Evolutionary conservation across 2,888 invertebrate species (phyloP).

Genomic region (Cryptocephalus moraei): DNA sequence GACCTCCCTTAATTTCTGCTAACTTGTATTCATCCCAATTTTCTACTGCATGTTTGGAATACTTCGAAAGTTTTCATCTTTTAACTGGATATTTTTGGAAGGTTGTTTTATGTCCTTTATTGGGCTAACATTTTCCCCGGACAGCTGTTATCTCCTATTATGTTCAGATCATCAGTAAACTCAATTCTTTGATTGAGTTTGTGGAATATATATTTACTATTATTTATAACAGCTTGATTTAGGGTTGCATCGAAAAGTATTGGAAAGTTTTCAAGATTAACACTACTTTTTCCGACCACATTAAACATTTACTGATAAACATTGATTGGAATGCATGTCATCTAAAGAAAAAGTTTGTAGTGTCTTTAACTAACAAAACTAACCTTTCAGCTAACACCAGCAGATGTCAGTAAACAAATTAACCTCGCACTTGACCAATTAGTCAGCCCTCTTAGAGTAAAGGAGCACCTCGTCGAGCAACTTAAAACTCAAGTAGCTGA

Average conservation of each 20-base stretch:
- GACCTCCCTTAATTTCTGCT: too few species aligned
- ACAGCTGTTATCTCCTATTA: too few species aligned
- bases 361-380: neutral
- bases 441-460: constrained; percentile 88
- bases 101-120: too few species aligned
- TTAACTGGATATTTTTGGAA: too few species aligned
- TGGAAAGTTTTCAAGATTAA: neutral
- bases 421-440: constrained; percentile 85
- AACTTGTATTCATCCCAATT: too few species aligned
- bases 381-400: constrained; percentile 50
- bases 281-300: neutral
- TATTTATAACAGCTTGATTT: neutral
- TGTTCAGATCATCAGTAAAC: too few species aligned
- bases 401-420: constrained; percentile 79
- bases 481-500: constrained; percentile 95
- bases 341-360: too few species aligned
- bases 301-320: neutral
- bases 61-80: too few species aligned
- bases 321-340: neutral
- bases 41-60: too few species aligned
- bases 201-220: constrained; percentile 1
- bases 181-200: neutral
- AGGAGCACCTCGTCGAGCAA: constrained; percentile 91
- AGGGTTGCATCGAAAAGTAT: too few species aligned
- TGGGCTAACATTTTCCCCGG: too few species aligned